Evolutionary conservation across 92 coral and sea anemone genomes (phyloP).

Genomic region (Zoanthus sansibaricus): DNA sequence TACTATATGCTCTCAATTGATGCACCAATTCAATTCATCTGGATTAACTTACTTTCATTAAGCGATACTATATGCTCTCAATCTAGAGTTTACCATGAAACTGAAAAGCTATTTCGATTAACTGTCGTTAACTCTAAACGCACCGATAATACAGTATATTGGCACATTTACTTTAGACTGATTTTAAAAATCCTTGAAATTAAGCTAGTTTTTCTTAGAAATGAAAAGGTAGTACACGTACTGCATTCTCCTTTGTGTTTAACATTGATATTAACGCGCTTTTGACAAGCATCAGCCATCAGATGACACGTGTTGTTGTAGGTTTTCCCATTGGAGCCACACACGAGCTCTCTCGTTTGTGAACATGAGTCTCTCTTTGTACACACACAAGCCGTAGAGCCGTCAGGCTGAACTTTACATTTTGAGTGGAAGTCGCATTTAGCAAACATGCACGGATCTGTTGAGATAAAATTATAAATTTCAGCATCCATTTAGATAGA

Average conservation of each 20-base stretch:
- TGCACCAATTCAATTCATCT: no score
- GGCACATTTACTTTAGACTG: no score
- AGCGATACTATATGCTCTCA: no score
- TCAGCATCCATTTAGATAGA: not conserved
- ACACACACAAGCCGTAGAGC: conserved; percentile 84
- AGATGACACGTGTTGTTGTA: conserved; percentile 82
- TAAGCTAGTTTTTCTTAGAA: no score
- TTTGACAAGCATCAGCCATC: conserved; percentile 74
- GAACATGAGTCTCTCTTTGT: conserved; percentile 71
- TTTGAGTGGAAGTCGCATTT: conserved; percentile 73
- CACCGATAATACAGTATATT: no score
- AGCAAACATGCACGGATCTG: conserved; percentile 84
- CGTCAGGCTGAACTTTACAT: conserved; percentile 68
- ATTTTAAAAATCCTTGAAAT: no score
- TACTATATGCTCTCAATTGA: no score
- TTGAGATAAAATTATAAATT: not conserved
- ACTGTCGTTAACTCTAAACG: no score
- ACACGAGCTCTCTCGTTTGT: conserved; percentile 64
- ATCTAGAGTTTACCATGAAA: no score
- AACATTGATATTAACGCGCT: conserved; percentile 44
- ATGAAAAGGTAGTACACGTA: conserved; percentile 24
- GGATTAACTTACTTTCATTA: no score
- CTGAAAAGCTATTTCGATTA: no score
- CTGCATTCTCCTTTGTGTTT: conserved; percentile 82
- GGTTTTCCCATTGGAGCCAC: conserved; percentile 79